Conservation (phyloP, 1,140 invertebrate genomes). For the Drosophila bifasciata region DNA sequence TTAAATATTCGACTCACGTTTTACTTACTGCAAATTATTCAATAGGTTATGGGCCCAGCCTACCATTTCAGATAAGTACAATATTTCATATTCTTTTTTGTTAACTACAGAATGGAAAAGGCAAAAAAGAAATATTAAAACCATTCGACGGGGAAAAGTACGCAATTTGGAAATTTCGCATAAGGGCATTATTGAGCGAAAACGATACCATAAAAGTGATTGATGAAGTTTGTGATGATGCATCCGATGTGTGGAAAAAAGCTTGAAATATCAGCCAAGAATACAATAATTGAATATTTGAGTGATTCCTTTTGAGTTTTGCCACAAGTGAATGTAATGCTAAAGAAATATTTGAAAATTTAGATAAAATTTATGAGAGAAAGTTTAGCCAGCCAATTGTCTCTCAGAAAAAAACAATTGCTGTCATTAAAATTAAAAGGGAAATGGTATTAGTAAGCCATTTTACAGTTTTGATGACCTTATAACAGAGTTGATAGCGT, state of each 20-base stretch:
- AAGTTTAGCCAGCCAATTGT: slow-evolving; percentile 76
- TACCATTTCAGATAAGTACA: slow-evolving; percentile 5
- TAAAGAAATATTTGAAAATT: slow-evolving; percentile 65
- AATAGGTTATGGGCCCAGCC: too few relatives aligned
- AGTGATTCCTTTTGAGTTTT: slow-evolving; percentile 71
- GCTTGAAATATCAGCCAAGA: slow-evolving; percentile 59
- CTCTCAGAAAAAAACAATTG: slow-evolving; percentile 53
- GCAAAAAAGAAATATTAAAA: neutral
- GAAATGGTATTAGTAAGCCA: slow-evolving; percentile 9
- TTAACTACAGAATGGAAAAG: slow-evolving; percentile 6
- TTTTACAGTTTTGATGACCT: slow-evolving; percentile 67
- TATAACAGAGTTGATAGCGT: slow-evolving; percentile 1
- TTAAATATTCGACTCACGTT: too few relatives aligned
- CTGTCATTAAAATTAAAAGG: slow-evolving; percentile 66
- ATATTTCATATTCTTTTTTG: neutral
- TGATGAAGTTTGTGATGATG: neutral
- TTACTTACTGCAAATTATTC: too few relatives aligned
- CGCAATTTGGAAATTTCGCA: too few relatives aligned
- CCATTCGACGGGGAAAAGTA: slow-evolving; percentile 3
- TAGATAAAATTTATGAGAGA: slow-evolving; percentile 80
- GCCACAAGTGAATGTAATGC: slow-evolving; percentile 58
- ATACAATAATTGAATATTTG: slow-evolving; percentile 73
- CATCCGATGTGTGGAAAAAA: slow-evolving; percentile 63
- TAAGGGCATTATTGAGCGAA: neutral
- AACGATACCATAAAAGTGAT: slow-evolving; percentile 3